Evolutionary conservation across 1,140 invertebrate genomes (phyloP), one percentile per base, ranked within the genome.

Genomic region (Lucilia sericata): DNA sequence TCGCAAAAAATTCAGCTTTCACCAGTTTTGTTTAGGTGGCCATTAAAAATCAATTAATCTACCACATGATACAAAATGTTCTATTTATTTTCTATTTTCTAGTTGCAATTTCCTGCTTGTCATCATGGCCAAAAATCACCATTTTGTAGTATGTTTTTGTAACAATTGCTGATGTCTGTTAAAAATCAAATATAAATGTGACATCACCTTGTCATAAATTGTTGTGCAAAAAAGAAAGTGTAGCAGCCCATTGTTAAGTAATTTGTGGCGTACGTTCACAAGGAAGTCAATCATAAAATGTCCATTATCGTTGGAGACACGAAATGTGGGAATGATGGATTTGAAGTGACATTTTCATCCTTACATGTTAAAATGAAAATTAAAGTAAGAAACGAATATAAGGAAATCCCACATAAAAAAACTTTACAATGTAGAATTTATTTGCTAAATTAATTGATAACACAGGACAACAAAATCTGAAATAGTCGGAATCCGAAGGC

Each of bases 21-120:
- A 49, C 51, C 42, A 80, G 19, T 80, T 34, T 21, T 80, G 74
- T 80, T n/a, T 19, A 80, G 42, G 76, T 51, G 76, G 42, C 76
- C 76, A 80, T 80, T 80, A 51, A 49, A 80, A 80, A 80, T 80
- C 76, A 80, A 49, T 80, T 80, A 80, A 80, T 80, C 76, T 49
- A 49, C 76, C 76, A 80, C 76, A 80, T 80, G 76, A 80, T 80
- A 49, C 76, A 80, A 14, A 80, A 70, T 70, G 25, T 70, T 12
- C 65, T 55, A n/a, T 55, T 17, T 17, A 55, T 55, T 17, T 42
- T 10, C 14, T 51, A 7, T 55, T 55, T 55, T 12, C 4, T 55
- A 5, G 0, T 55, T 17, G 21, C 65, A 19, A 70, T 70, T 70
- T 70, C 65, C 65, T 70, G 65, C 0, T 70, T 70, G n/a, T 25